Base-by-base conservation (phyloP, 2,113 vertebrate species). In the Alligator mississippiensis region DNA sequence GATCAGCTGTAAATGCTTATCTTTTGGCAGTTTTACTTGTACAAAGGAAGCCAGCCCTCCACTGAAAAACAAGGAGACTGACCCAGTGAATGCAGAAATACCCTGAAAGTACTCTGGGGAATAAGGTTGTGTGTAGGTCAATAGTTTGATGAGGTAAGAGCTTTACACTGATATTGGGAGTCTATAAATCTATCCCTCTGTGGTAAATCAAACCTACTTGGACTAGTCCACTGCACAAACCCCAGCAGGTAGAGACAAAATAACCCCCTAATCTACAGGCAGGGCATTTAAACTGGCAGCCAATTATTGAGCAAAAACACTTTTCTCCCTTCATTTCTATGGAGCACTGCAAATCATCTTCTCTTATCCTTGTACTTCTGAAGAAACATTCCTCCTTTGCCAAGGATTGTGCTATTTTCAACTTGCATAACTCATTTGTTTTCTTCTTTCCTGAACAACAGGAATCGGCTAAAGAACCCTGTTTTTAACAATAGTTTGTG, bases 291-390 rank as follows among this genome's bases (percentile, higher is more conserved):
- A 61, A 89, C 54, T 17, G n/a, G 24, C 27, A 34, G 8, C 24
- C 68, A 76, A 30, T 24, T 7, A 64, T 4, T 4, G 4, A 77
- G 14, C 4, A 59, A 58, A 22, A 9, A 9, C 68, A 61, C 62
- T 62, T 92, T 88, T 89, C 27, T 38, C 62, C 66, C 34, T 14
- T 47, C 47, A n/a, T 95, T 94, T 88, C 87, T 82, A 59, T 87
- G 84, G 75, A 84, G 21, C 2, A 9, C 3, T 22, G 24, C 16
- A 17, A 85, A 81, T 6, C 16, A 3, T 78, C 70, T 58, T 74
- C 78, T 78, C 89, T 60, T 88, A 81, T 11, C 47, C n/a, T n/a
- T 18, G 66, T 7, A 11, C 17, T 62, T 62, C 80, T 61, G 24
- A 14, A 90, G 5, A 84, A 2, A 2, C 70, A 4, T 6, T 66